Evolutionary conservation across 2,888 invertebrate species (phyloP), one percentile per base, ranked within the genome.

Genomic region (Hedychridium roseum): DNA sequence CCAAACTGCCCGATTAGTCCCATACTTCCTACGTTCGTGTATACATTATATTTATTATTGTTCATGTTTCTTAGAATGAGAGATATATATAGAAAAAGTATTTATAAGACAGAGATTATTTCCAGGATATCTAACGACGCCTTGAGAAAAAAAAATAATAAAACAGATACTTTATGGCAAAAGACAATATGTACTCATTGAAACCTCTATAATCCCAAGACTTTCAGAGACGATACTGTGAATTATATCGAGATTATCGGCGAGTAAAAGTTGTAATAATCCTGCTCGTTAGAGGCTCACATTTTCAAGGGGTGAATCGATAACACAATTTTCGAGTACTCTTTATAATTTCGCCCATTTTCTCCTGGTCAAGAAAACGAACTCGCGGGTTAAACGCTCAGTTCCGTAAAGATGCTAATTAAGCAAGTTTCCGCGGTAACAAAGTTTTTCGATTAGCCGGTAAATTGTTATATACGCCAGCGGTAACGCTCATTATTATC

Each of bases 61-160:
- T 77, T 78, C 76, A 78, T 75, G 78, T 78, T 78, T 77, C 76
- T 71, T 78, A 76, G 76, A 78, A 73, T 74, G 71, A 75, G 63
- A 71, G 63, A 64, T 59, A 70, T 67, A 70, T 64, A 63, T 52
- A 51, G 41, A 52, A 49, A 47, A 46, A 38, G 41, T 48, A 54
- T 48, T 50, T 57, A 63, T 57, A 60, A 72, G 65, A 74, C 67
- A 74, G 74, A 75, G 73, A 72, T 72, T 75, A 74, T 76, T 74
- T 71, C 74, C 72, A 68, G 71, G 69, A 74, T 73, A 73, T 67
- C 69, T 73, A 72, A n/a, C 70, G 73, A 73, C 66, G 69, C 73
- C 74, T 68, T 64, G 61, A 67, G 48, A 54, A 62, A 68, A 73
- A 71, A 73, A n/a, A n/a, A n/a, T n/a, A n/a, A 75, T 64, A 74